These are phyloP conservation scores for Glomeris maerens DNA, from an alignment of 1,140 invertebrate genomes.

Conservation along the genomic window DNA sequence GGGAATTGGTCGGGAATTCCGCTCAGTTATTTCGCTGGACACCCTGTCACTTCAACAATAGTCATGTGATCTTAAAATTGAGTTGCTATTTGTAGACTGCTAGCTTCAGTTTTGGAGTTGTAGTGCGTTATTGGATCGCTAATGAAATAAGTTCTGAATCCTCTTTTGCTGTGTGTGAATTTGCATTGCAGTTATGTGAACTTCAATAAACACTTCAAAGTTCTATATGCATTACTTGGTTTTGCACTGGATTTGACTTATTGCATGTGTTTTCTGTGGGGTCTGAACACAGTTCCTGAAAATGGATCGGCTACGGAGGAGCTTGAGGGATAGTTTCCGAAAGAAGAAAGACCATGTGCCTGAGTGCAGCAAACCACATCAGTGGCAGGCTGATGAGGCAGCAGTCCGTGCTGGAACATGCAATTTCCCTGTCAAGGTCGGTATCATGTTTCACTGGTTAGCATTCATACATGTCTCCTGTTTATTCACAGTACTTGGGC, in stretches of 20 bases:
- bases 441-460: constrained; percentile 6
- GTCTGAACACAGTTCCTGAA: constrained; percentile 22
- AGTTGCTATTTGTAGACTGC: no score
- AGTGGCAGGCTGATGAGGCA: constrained; percentile 95
- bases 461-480: constrained; percentile 9
- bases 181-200: no score
- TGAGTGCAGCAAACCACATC: constrained; percentile 87
- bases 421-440: constrained; percentile 86
- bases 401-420: constrained; percentile 90
- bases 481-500: constrained; percentile 69
- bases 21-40: no score
- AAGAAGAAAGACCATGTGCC: constrained; percentile 59
- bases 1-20: no score
- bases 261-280: constrained; percentile 3
- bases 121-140: no score
- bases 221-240: no score
- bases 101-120: no score
- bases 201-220: no score
- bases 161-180: no score
- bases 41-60: no score
- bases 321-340: constrained; percentile 83
- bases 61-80: no score
- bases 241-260: not conserved
- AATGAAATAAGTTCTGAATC: no score
- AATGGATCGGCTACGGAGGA: constrained; percentile 82